Evolutionary conservation across 30 jellyfish, hydroid and myxozoan genomes (phyloP).

Genomic region (Cassiopea andromeda): DNA sequence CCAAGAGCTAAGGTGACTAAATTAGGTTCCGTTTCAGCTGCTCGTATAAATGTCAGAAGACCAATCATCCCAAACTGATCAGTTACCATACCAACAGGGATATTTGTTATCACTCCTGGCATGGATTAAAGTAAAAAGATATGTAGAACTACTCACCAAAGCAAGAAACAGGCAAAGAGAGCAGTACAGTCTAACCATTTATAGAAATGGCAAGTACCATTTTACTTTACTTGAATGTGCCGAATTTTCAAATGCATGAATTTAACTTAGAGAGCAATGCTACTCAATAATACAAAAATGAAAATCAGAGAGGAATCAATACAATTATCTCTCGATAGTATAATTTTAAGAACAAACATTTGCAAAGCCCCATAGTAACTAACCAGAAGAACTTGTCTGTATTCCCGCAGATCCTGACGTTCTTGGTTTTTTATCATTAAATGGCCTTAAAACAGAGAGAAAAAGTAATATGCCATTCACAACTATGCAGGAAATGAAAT

Average conservation of each 20-base stretch:
- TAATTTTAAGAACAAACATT: no score
- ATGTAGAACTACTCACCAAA: neutral
- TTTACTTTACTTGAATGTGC: no score
- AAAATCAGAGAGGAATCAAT: no score
- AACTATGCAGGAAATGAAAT: neutral
- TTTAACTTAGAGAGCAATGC: no score
- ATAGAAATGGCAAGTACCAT: no score
- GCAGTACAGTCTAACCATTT: no score
- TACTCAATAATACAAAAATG: no score
- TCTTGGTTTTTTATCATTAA: constrained; percentile 80
- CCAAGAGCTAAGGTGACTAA: constrained; percentile 97
- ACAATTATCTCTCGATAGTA: no score
- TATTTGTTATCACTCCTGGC: constrained; percentile 94
- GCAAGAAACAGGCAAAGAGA: neutral
- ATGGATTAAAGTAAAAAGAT: neutral
- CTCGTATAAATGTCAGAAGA: constrained; percentile 92
- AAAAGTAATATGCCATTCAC: neutral
- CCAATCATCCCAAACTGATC: constrained; percentile 99
- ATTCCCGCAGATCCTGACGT: constrained; percentile 87
- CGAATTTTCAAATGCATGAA: no score
- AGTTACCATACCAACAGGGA: constrained; percentile 98
- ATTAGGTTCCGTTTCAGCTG: constrained; percentile 99
- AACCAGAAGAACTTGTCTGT: constrained; percentile 97
- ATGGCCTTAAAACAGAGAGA: constrained; percentile 48
- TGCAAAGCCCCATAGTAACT: no score